Evolutionary conservation across 2,888 invertebrate genomes (phyloP).

Genomic region (Xestobium rufovillosum): DNA sequence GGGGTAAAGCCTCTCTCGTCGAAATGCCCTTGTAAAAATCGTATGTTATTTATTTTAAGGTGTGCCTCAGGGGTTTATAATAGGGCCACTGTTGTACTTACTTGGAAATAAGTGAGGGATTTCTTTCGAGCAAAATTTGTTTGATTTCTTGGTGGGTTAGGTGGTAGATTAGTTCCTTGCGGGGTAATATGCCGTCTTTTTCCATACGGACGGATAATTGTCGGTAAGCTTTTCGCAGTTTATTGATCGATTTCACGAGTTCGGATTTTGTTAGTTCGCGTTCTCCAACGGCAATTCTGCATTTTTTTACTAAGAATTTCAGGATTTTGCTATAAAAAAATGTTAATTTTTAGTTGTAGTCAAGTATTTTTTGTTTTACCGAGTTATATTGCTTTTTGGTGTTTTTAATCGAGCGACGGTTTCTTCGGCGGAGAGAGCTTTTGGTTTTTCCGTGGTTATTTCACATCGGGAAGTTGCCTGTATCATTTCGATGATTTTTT

Average conservation of each 20-base stretch:
- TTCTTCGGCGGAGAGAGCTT: constrained; percentile 39
- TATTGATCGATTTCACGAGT: constrained; percentile 49
- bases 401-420: constrained; percentile 47
- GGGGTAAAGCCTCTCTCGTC: constrained; percentile 54
- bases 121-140: too few species aligned
- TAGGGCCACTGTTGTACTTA: constrained; percentile 45
- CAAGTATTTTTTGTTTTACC: constrained; percentile 35
- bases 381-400: constrained; percentile 45
- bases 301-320: constrained; percentile 54
- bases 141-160: constrained; percentile 62
- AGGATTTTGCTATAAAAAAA: constrained; percentile 47
- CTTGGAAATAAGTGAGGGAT: constrained; percentile 55
- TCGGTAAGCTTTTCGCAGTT: constrained; percentile 52
- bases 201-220: constrained; percentile 53
- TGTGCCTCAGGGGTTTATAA: too few species aligned
- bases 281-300: constrained; percentile 52
- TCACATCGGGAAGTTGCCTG: constrained; percentile 45
- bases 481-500: constrained; percentile 53
- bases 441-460: constrained; percentile 29
- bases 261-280: constrained; percentile 63
- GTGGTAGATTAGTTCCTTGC: constrained; percentile 57
- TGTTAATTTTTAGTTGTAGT: not conserved
- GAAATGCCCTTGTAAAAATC: constrained; percentile 61
- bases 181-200: constrained; percentile 55
- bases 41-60: too few species aligned